These are phyloP conservation scores for Genyomyrus donnyi DNA, from an alignment of 2,113 vertebrate species.

Conservation along the genomic window DNA sequence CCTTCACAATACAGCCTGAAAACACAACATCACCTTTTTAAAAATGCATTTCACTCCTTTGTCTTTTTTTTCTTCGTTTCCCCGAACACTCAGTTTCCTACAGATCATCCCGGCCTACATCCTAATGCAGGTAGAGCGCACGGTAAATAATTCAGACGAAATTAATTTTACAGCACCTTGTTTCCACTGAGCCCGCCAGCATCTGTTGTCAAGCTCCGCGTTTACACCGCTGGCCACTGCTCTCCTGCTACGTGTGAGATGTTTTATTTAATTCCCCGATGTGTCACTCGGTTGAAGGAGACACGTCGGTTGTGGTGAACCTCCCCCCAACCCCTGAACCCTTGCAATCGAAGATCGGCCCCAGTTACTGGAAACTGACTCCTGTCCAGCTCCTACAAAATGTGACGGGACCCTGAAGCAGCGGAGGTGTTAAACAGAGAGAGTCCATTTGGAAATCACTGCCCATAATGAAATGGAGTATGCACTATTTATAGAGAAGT, in stretches of 20 bases:
- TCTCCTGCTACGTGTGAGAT: slow-evolving; percentile 74
- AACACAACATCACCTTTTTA: slow-evolving; percentile 41
- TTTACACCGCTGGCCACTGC: slow-evolving; percentile 72
- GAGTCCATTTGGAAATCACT: slow-evolving; percentile 59
- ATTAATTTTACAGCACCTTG: slow-evolving; percentile 69
- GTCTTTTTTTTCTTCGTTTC: slow-evolving; percentile 43
- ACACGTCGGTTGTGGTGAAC: slow-evolving; percentile 61
- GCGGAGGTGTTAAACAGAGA: slow-evolving; percentile 56
- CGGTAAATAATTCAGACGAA: slow-evolving; percentile 75
- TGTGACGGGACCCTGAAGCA: slow-evolving; percentile 46
- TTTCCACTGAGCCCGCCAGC: slow-evolving; percentile 66
- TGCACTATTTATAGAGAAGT: slow-evolving; percentile 48
- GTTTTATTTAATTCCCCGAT: slow-evolving; percentile 71
- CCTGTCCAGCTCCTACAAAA: slow-evolving; percentile 49
- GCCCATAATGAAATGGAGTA: slow-evolving; percentile 53
- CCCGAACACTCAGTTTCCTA: slow-evolving; percentile 45
- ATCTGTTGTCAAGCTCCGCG: slow-evolving; percentile 71
- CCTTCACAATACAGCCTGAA: slow-evolving; percentile 69
- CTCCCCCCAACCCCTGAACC: slow-evolving; percentile 69
- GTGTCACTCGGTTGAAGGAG: slow-evolving; percentile 62
- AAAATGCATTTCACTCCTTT: slow-evolving; percentile 56
- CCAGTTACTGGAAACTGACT: slow-evolving; percentile 45
- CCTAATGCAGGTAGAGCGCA: slow-evolving; percentile 69
- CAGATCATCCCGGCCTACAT: slow-evolving; percentile 53
- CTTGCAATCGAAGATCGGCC: slow-evolving; percentile 60